Evolutionary conservation across 2,113 vertebrate species (phyloP).

Genomic region (Xenus cinereus): DNA sequence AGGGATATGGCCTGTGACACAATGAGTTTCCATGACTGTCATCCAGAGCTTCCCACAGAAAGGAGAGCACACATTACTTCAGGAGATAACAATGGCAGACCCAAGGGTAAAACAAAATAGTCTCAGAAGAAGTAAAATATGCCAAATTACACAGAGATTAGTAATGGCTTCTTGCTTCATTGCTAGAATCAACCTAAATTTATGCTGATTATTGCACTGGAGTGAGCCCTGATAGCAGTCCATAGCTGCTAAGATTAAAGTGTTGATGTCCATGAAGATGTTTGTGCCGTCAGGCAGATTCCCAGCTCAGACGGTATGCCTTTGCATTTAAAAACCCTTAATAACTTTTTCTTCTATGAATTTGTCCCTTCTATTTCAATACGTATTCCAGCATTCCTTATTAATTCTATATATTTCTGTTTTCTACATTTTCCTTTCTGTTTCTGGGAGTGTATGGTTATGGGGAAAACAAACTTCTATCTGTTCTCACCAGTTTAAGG

Average conservation of each 20-base stretch:
- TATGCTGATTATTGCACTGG: not conserved
- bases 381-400: not conserved
- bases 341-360: not conserved
- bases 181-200: not conserved
- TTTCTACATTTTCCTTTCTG: not conserved
- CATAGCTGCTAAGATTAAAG: not conserved
- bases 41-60: slow-evolving; percentile 22
- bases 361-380: not conserved
- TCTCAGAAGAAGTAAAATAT: not conserved
- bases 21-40: slow-evolving; percentile 20
- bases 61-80: not conserved
- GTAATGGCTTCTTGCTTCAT: not conserved
- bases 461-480: not conserved
- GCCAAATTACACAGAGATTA: not conserved
- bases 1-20: not conserved
- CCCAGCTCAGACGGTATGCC: not conserved
- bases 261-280: not conserved
- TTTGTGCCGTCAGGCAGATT: not conserved
- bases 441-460: not conserved
- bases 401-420: not conserved
- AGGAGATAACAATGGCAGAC: not conserved
- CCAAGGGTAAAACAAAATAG: not conserved
- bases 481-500: not conserved
- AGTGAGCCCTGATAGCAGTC: not conserved
- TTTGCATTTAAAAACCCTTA: not conserved